Evolutionary conservation across 2,888 invertebrate species (phyloP).

Genomic region (Campopleginae sp.): DNA sequence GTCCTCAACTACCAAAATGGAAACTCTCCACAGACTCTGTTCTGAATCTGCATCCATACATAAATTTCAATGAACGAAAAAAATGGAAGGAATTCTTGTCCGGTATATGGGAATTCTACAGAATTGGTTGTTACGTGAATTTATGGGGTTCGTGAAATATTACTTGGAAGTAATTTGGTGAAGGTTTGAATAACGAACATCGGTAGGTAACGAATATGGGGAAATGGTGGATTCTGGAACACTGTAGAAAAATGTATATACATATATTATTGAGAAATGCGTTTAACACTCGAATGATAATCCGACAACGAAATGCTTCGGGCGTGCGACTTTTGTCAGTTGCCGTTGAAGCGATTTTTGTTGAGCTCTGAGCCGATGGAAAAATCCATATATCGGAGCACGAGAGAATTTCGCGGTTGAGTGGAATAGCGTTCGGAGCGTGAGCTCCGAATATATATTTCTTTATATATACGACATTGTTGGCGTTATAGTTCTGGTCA

Average conservation of each 20-base stretch:
- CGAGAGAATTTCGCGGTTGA: slow-evolving; percentile 59
- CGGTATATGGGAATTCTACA: too few relatives aligned
- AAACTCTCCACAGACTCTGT: background rate
- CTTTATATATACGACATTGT: slow-evolving; percentile 39
- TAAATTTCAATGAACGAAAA: background rate
- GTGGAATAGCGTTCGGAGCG: slow-evolving; percentile 28
- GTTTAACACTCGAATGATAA: slow-evolving; percentile 53
- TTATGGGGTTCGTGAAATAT: background rate
- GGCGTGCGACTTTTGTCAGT: slow-evolving; percentile 63
- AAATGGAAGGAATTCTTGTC: background rate
- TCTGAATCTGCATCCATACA: background rate
- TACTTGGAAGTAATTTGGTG: background rate
- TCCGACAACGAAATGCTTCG: slow-evolving; percentile 55
- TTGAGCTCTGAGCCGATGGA: slow-evolving; percentile 49
- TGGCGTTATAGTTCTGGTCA: slow-evolving; percentile 55
- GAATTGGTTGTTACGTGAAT: background rate
- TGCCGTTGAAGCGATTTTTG: slow-evolving; percentile 58
- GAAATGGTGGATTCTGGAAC: background rate
- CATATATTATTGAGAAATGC: slow-evolving; percentile 11
- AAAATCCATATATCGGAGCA: slow-evolving; percentile 55
- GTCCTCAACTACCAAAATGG: too few relatives aligned
- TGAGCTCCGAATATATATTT: slow-evolving; percentile 12
- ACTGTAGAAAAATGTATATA: background rate
- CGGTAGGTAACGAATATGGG: background rate
- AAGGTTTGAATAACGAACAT: background rate